Percentiles rank a stretch among this genome's conserved stretches.
phyloP scores from a whole-genome alignment of 2,797 vertebrate species.

The Acropternis orthonyx region DNA sequence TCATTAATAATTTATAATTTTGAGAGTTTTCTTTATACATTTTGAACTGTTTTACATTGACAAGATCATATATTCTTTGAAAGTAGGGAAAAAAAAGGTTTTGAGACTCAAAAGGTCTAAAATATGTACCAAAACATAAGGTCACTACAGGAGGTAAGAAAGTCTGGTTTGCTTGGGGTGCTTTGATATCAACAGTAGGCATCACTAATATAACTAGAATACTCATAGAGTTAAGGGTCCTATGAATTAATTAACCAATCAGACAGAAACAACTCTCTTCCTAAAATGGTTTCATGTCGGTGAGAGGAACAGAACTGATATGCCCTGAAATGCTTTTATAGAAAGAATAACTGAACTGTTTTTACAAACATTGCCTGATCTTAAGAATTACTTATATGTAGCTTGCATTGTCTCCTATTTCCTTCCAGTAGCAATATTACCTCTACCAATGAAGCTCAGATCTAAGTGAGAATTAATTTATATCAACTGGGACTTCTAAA shows the following conservation, averaged over 20 bases:
- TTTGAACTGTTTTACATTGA: neutral
- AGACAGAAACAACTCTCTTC: neutral
- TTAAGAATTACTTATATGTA: neutral
- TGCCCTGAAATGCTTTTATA: neutral
- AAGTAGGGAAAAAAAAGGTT: neutral
- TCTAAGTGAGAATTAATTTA: neutral
- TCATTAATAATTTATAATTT: neutral
- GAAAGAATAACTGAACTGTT: neutral
- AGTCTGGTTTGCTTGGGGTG: neutral
- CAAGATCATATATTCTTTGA: neutral
- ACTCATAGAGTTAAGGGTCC: neutral
- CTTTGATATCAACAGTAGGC: neutral
- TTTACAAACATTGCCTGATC: neutral
- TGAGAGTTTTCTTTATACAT: neutral
- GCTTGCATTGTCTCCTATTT: neutral
- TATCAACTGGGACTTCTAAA: neutral
- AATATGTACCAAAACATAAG: neutral
- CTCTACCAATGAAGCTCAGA: neutral
- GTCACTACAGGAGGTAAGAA: neutral
- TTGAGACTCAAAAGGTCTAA: neutral
- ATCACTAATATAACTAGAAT: neutral
- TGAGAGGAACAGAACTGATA: neutral
- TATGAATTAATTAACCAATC: neutral
- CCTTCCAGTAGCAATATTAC: neutral
- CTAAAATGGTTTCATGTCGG: neutral